These are phyloP conservation scores for Argopecten irradians DNA, from an alignment of 1,140 invertebrate genomes.

Conservation along the genomic window DNA sequence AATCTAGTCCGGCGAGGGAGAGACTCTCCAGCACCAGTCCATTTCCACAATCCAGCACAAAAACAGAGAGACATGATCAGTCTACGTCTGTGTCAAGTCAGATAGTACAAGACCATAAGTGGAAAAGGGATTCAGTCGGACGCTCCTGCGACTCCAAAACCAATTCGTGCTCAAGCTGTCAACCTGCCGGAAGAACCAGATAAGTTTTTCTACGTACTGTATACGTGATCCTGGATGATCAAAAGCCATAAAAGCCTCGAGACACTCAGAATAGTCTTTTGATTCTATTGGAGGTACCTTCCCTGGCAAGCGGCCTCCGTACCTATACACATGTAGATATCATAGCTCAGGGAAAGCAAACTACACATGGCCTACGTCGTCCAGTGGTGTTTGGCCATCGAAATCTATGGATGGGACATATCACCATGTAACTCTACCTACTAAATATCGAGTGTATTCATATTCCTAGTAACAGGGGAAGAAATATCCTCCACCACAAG, in stretches of 20 bases:
- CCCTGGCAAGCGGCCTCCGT: too few relatives aligned
- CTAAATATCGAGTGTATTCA: conserved; percentile 46
- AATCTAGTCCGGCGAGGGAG: not conserved
- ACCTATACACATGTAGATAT: not conserved
- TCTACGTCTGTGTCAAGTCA: not conserved
- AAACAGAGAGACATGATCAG: too few relatives aligned
- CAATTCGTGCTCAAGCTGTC: not conserved
- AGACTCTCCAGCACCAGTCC: too few relatives aligned
- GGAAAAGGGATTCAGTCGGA: not conserved
- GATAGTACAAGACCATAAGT: not conserved
- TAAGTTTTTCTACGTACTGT: not conserved
- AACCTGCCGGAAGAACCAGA: not conserved
- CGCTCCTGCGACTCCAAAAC: not conserved
- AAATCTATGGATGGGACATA: not conserved
- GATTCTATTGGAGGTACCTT: not conserved
- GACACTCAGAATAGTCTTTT: not conserved
- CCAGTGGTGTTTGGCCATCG: not conserved
- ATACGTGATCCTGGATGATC: not conserved
- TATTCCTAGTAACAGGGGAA: conserved; percentile 47
- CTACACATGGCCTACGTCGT: not conserved
- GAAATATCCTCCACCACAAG: conserved; percentile 49
- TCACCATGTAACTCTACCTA: not conserved
- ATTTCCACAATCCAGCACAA: too few relatives aligned
- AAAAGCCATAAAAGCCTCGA: conserved; percentile 1
- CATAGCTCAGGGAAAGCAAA: conserved; percentile 23